These are phyloP conservation scores for Saimiri boliviensis DNA, from an alignment of 2,113 vertebrate species.

Conservation along the genomic window DNA sequence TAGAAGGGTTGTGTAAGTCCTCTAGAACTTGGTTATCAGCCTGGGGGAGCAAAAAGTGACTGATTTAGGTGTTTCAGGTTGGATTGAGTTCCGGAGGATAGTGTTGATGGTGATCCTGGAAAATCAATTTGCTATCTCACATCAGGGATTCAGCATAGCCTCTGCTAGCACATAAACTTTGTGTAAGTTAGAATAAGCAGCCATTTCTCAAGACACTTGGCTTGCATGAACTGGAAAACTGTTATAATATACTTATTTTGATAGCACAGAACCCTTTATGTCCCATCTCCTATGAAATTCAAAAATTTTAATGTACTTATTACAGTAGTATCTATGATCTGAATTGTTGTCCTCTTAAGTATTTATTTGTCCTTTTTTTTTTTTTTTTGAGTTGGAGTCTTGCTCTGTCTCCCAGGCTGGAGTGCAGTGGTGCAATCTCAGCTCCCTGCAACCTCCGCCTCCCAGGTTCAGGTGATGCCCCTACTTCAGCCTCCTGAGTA, in stretches of 20 bases:
- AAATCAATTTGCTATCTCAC: neutral
- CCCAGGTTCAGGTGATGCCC: no score
- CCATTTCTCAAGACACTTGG: conserved; percentile 7
- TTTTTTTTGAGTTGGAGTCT: no score
- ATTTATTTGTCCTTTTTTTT: neutral
- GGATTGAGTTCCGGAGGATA: neutral
- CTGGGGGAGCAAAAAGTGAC: neutral
- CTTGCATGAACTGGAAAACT: neutral
- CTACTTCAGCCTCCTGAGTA: no score
- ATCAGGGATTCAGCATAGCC: neutral
- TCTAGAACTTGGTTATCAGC: conserved; percentile 29
- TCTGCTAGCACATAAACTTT: neutral
- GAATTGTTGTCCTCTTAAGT: neutral
- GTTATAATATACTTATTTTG: neutral
- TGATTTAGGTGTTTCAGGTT: neutral
- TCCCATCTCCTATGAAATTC: neutral
- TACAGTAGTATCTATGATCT: neutral
- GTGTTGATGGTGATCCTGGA: neutral
- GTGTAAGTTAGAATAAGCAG: neutral
- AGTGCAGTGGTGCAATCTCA: no score
- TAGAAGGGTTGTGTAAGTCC: neutral
- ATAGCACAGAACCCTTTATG: neutral
- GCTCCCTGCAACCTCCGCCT: no score
- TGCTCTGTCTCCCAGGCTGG: no score
- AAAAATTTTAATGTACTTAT: neutral